Base-by-base conservation (phyloP, 2,797 vertebrate species). In the Miichthys miiuy region DNA sequence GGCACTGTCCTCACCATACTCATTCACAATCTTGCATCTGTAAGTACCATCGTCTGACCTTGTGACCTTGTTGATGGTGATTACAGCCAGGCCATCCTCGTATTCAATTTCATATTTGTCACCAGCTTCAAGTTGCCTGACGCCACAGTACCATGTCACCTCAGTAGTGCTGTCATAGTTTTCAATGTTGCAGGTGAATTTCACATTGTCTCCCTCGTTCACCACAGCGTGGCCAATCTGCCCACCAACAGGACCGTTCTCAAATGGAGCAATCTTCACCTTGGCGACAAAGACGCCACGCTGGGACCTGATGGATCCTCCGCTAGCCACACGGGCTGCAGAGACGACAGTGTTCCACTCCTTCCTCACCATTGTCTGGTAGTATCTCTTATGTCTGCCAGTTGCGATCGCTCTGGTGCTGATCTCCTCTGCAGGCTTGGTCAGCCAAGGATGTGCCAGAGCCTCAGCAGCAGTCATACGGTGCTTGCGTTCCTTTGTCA, bases 81-180 rank as follows among this genome's bases (percentile, higher is more conserved):
- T 97, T 25, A 95, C 96, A 75, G 98, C 97, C 83, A 97, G 90
- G 23, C 96, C 98, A 55, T 99, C 98, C 61, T 98, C 96, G 5
- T 99, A 99, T 75, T 96, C 96, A 44, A 99, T 98, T 95, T 98
- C 96, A 61, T 97, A 98, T 92, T 96, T 99, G 73, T 97, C 96
- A 83, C 90, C 95, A 85, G 91, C 96, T 90, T 99, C 98, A 58
- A 99, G 93, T 73, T 99, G 98, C 77, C 97, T 96, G 78, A 99
- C 97, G 16, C 98, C 98, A 66, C 96, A 98, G 90, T 99, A 99
- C 98, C 98, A 99, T 7, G 96, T 98, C 48, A 99, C 98, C 90
- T 99, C 96, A 68, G 98, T 99, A 62, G 94, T 94, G 77, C 97
- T 96, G 80, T 99, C 98, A 41, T 99, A 99, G 89, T 99, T 99